Evolutionary conservation across 2,888 invertebrate species (phyloP).

Genomic region (Molorchus minor): DNA sequence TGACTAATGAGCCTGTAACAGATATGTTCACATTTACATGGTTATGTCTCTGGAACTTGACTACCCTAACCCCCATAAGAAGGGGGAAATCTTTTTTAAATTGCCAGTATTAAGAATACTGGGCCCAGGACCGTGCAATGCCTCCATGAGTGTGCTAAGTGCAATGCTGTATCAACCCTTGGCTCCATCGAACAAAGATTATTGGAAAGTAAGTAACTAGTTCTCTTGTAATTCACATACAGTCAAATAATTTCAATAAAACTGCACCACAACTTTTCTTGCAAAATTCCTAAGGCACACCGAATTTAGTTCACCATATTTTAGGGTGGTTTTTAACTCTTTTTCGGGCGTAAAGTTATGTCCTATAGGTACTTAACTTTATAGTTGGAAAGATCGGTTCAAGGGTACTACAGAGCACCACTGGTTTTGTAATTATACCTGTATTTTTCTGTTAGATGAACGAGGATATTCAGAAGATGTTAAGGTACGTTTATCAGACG

Average conservation of each 20-base stretch:
- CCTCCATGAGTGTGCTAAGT: not conserved
- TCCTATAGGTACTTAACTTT: too few species aligned
- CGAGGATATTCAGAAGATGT: constrained; percentile 65
- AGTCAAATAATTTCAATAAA: too few species aligned
- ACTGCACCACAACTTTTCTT: too few species aligned
- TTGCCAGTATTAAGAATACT: not conserved
- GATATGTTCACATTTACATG: not conserved
- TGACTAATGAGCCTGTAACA: too few species aligned
- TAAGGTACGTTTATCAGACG: constrained; percentile 88
- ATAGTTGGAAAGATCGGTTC: too few species aligned
- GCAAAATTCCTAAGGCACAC: too few species aligned
- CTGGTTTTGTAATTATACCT: not conserved
- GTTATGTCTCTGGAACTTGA: not conserved
- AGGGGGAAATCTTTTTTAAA: not conserved
- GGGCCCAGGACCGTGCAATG: constrained; percentile 8
- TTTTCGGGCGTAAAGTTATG: too few species aligned
- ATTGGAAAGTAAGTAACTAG: not conserved
- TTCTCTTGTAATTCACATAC: too few species aligned
- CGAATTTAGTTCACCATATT: too few species aligned
- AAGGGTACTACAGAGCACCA: not conserved
- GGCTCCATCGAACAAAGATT: not conserved
- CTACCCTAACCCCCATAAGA: not conserved
- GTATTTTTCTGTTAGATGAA: not conserved
- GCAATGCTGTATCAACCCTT: constrained; percentile 9
- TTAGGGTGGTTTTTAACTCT: too few species aligned